Conservation (phyloP, 2,113 vertebrate species). For the Sylvia atricapilla region DNA sequence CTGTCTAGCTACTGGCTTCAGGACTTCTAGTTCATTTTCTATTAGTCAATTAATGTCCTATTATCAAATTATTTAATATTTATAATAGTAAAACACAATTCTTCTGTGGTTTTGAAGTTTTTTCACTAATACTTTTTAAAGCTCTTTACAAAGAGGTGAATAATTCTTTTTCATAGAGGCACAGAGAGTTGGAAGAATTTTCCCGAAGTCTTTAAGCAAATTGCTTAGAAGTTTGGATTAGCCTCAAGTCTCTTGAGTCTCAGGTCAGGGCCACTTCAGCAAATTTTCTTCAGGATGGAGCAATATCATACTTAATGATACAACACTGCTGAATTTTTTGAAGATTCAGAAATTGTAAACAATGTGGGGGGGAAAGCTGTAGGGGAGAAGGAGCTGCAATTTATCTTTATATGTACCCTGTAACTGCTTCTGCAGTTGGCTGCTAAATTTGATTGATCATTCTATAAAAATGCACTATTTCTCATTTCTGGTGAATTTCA, state of each 20-base stretch:
- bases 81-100: not conserved
- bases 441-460: not conserved
- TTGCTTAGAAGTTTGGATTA: constrained; percentile 25
- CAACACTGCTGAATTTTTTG: not conserved
- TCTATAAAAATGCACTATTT: not conserved
- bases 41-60: not conserved
- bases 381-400: not conserved
- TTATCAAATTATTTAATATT: not conserved
- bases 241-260: constrained; percentile 13
- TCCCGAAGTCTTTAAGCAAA: not conserved
- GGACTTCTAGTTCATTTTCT: not conserved
- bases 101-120: not conserved
- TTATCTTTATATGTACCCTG: not conserved
- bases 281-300: constrained; percentile 27
- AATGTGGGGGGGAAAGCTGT: not conserved
- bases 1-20: not conserved
- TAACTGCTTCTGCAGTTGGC: not conserved
- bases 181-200: not conserved
- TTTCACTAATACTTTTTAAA: not conserved
- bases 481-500: not conserved
- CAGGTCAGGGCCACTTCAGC: constrained; percentile 15
- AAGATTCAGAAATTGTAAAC: not conserved
- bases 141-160: not conserved
- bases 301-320: constrained; percentile 5
- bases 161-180: not conserved